phyloP scores from a whole-genome alignment of 2,113 vertebrate species.

The Proterorhinus semilunaris region DNA sequence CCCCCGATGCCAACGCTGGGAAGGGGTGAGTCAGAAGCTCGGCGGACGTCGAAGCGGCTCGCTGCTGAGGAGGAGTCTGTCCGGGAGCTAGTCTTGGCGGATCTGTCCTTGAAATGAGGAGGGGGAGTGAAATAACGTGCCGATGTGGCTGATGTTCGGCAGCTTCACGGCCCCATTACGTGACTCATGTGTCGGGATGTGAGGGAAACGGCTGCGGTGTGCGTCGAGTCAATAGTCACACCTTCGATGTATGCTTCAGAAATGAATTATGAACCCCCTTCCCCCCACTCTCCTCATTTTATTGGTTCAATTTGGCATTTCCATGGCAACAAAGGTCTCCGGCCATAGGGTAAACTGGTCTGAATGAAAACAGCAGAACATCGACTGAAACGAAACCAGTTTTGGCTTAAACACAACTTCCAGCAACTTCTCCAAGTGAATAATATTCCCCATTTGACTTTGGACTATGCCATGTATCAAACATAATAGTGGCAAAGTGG shows the following conservation, averaged over 20 bases:
- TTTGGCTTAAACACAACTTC: too few relatives aligned
- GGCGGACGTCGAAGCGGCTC: slow-evolving; percentile 57
- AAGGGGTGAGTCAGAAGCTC: slow-evolving; percentile 65
- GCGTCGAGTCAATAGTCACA: not conserved
- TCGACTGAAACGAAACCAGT: not conserved
- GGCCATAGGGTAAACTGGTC: not conserved
- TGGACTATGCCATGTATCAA: too few relatives aligned
- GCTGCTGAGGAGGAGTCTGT: slow-evolving; percentile 49
- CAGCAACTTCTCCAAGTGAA: too few relatives aligned
- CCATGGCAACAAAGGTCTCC: slow-evolving; percentile 8
- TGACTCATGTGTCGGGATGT: slow-evolving; percentile 32
- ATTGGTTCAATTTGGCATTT: not conserved
- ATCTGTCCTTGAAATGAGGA: slow-evolving; percentile 27
- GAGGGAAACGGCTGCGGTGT: not conserved
- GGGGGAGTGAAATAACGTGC: slow-evolving; percentile 36
- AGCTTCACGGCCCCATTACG: slow-evolving; percentile 36
- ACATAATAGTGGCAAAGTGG: too few relatives aligned
- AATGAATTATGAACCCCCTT: not conserved
- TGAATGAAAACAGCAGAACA: not conserved
- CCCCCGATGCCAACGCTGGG: slow-evolving; percentile 33
- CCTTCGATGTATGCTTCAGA: not conserved
- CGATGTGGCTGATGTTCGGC: slow-evolving; percentile 32
- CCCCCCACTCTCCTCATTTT: not conserved
- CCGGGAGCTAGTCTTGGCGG: slow-evolving; percentile 27
- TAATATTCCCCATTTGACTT: too few relatives aligned